A percentile compares a stretch with the other conserved stretches of the same genome.
Evolutionary conservation across 2,888 invertebrate species (phyloP).

Genomic region (Pharmacophagus antenor): DNA sequence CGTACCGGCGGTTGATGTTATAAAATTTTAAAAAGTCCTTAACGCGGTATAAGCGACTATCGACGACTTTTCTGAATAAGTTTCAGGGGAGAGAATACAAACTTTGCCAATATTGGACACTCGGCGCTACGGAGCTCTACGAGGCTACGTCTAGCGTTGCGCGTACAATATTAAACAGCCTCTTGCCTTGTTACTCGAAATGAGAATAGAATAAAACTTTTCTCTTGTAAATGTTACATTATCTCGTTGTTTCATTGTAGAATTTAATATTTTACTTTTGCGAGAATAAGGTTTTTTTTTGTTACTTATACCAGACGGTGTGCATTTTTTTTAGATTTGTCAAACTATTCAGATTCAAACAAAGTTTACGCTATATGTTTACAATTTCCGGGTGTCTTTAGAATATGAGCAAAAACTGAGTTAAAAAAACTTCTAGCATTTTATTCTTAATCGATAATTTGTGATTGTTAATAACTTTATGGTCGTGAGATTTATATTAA

Average conservation of each 20-base stretch:
- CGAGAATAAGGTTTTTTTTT: neutral
- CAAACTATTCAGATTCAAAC: no score
- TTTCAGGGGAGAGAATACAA: slow-evolving; percentile 36
- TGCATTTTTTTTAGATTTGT: no score
- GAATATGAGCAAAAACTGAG: no score
- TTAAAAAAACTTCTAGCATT: no score
- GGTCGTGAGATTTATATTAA: no score
- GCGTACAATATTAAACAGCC: slow-evolving; percentile 26
- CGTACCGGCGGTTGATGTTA: neutral
- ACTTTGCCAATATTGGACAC: slow-evolving; percentile 48
- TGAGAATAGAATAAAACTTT: slow-evolving; percentile 17
- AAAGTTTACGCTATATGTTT: no score
- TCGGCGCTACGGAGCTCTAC: slow-evolving; percentile 33
- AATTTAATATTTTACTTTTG: neutral
- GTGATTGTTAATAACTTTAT: no score
- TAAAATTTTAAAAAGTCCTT: slow-evolving; percentile 25
- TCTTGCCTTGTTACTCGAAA: slow-evolving; percentile 16
- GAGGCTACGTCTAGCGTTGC: slow-evolving; percentile 1
- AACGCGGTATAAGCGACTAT: slow-evolving; percentile 4
- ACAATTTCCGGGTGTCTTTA: no score
- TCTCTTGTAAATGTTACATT: slow-evolving; percentile 15
- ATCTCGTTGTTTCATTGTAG: slow-evolving; percentile 8
- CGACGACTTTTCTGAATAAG: slow-evolving; percentile 39
- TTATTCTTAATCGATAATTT: no score
- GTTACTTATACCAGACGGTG: neutral